phyloP scores from a whole-genome alignment of 2,113 vertebrate genomes.

The Nipponia nippon region DNA sequence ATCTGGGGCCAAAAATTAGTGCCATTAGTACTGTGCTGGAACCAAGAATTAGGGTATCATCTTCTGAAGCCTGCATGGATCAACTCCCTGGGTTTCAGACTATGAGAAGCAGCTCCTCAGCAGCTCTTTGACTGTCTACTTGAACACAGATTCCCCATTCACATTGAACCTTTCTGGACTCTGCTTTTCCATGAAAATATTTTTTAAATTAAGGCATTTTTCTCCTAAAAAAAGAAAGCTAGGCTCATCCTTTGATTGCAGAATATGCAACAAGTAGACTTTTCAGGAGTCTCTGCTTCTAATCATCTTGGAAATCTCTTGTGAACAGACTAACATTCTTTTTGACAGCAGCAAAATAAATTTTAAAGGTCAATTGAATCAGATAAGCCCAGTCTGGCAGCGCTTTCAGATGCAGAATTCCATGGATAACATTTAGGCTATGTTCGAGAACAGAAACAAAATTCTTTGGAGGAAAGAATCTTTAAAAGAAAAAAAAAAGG shows the following conservation, averaged over 20 bases:
- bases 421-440: constrained; percentile 52
- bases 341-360: constrained; percentile 65
- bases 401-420: constrained; percentile 45
- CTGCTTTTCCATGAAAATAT: background rate
- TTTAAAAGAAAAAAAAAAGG: background rate
- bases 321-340: constrained; percentile 3
- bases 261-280: constrained; percentile 32
- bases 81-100: background rate
- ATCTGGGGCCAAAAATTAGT: background rate
- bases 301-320: background rate
- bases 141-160: background rate
- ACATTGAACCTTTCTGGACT: background rate
- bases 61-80: background rate
- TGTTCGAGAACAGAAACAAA: constrained; percentile 2
- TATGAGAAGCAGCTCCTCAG: background rate
- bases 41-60: background rate
- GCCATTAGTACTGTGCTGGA: background rate
- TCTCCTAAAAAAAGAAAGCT: background rate
- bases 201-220: background rate
- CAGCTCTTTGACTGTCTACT: background rate
- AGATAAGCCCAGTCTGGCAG: constrained; percentile 52
- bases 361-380: constrained; percentile 69
- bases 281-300: constrained; percentile 27
- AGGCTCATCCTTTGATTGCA: background rate
- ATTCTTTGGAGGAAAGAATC: constrained; percentile 32